Conservation (phyloP, 2,113 vertebrate genomes). For the Platichthys flesus region DNA sequence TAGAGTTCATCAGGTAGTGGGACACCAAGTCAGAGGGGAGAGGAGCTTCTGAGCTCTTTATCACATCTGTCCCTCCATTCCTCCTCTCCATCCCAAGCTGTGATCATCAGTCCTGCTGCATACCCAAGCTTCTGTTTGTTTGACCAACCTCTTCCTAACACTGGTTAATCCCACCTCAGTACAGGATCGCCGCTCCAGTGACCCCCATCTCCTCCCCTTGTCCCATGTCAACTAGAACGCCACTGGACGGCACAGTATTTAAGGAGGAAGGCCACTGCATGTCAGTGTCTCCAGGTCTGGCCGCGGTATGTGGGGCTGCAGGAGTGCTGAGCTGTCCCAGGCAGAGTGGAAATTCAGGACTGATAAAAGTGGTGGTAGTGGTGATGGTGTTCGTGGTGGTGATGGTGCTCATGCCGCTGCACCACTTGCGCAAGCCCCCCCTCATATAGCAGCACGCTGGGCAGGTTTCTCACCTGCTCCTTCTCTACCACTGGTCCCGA, state of each 20-base stretch:
- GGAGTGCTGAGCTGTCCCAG: slow-evolving; percentile 80
- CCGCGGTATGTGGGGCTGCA: slow-evolving; percentile 76
- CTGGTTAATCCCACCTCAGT: slow-evolving; percentile 45
- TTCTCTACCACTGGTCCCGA: slow-evolving; percentile 87
- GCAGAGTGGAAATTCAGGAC: slow-evolving; percentile 86
- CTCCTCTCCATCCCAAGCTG: slow-evolving; percentile 10
- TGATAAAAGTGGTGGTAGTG: slow-evolving; percentile 99
- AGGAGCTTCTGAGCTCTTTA: slow-evolving; percentile 8
- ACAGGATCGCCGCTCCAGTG: slow-evolving; percentile 16
- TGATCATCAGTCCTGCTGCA: slow-evolving; percentile 50
- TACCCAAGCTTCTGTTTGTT: slow-evolving; percentile 26
- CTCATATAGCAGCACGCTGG: slow-evolving; percentile 89
- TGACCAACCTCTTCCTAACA: slow-evolving; percentile 57
- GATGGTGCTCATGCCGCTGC: slow-evolving; percentile 97
- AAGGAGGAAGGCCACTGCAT: slow-evolving; percentile 12
- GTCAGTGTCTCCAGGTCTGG: slow-evolving; percentile 21
- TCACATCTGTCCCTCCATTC: slow-evolving; percentile 10
- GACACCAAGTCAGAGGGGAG: slow-evolving; percentile 73
- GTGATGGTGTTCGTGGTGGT: slow-evolving; percentile 98
- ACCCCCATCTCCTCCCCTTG: slow-evolving; percentile 29
- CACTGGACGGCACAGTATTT: slow-evolving; percentile 19
- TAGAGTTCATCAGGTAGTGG: slow-evolving; percentile 36
- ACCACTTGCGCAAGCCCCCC: slow-evolving; percentile 91
- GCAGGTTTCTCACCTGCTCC: slow-evolving; percentile 90
- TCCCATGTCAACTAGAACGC: slow-evolving; percentile 27